Percentiles rank a stretch among this genome's conserved stretches.
These are phyloP conservation scores for Psittacula echo DNA, from an alignment of 2,797 vertebrate species.

Conservation along the genomic window DNA sequence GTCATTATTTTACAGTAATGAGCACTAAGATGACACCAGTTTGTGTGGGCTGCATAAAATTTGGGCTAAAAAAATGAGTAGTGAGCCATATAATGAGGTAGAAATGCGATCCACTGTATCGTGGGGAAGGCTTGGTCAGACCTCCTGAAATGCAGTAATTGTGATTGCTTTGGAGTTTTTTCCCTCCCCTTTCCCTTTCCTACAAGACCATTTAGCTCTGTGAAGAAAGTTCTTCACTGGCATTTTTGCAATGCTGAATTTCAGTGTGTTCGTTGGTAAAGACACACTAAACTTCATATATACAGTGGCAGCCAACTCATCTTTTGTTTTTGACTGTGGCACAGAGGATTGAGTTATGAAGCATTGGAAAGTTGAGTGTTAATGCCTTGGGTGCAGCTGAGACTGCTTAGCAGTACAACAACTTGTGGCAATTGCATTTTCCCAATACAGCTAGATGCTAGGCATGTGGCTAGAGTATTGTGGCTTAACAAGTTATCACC, in stretches of 20 bases:
- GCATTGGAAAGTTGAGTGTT: not conserved
- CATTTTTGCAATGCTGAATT: not conserved
- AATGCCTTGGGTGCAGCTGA: not conserved
- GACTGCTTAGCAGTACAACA: not conserved
- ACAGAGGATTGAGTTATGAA: not conserved
- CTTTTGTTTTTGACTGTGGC: not conserved
- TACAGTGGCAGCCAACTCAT: not conserved
- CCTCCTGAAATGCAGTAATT: not conserved
- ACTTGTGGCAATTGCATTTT: not conserved
- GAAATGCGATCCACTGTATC: not conserved
- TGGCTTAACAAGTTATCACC: conserved; percentile 64
- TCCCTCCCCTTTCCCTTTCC: not conserved
- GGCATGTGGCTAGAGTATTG: conserved; percentile 6
- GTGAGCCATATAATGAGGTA: not conserved
- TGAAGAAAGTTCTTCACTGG: not conserved
- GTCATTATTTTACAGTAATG: conserved; percentile 44
- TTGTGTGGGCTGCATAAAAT: conserved; percentile 24
- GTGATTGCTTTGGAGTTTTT: not conserved
- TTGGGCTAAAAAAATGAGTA: not conserved
- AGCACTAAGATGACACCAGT: not conserved
- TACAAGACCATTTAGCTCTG: not conserved
- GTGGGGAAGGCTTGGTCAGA: not conserved
- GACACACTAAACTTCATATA: not conserved
- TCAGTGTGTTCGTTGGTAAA: not conserved
- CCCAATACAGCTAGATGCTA: not conserved